Evolutionary conservation across 2,888 invertebrate genomes (phyloP).

Genomic region (Trissolcus japonicus): DNA sequence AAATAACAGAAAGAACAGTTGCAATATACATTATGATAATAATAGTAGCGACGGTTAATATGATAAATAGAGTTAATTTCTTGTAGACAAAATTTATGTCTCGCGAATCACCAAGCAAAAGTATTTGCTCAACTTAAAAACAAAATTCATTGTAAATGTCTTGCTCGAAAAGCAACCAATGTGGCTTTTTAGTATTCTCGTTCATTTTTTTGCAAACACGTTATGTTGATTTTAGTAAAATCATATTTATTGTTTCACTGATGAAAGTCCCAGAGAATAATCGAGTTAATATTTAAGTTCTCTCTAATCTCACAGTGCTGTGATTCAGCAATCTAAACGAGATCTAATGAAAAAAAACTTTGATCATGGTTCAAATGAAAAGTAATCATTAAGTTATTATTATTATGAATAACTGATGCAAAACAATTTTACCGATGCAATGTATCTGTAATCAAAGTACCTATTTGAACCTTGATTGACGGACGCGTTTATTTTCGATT

Average conservation of each 20-base stretch:
- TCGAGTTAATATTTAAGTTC: slow-evolving; percentile 49
- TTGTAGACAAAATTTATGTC: slow-evolving; percentile 54
- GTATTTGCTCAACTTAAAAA: slow-evolving; percentile 45
- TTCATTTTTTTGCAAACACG: slow-evolving; percentile 30
- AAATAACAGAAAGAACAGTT: slow-evolving; percentile 41
- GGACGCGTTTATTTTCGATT: slow-evolving; percentile 40
- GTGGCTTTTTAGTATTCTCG: slow-evolving; percentile 17
- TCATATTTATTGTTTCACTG: slow-evolving; percentile 62
- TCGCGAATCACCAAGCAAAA: slow-evolving; percentile 25
- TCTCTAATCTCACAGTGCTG: slow-evolving; percentile 51
- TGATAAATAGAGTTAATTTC: slow-evolving; percentile 60
- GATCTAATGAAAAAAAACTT: slow-evolving; percentile 37
- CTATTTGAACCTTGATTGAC: slow-evolving; percentile 56
- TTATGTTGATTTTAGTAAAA: slow-evolving; percentile 58
- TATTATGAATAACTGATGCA: slow-evolving; percentile 13
- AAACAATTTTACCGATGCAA: slow-evolving; percentile 6
- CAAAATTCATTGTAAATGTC: slow-evolving; percentile 14
- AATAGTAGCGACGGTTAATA: slow-evolving; percentile 48
- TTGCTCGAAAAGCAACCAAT: slow-evolving; percentile 6
- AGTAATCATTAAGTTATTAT: slow-evolving; percentile 14
- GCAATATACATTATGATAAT: slow-evolving; percentile 50
- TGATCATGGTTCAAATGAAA: slow-evolving; percentile 55
- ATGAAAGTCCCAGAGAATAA: slow-evolving; percentile 50
- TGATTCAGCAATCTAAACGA: slow-evolving; percentile 43
- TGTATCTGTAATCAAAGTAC: slow-evolving; percentile 8